Evolutionary conservation across 2,113 vertebrate species (phyloP).

Genomic region (Neotoma lepida): DNA sequence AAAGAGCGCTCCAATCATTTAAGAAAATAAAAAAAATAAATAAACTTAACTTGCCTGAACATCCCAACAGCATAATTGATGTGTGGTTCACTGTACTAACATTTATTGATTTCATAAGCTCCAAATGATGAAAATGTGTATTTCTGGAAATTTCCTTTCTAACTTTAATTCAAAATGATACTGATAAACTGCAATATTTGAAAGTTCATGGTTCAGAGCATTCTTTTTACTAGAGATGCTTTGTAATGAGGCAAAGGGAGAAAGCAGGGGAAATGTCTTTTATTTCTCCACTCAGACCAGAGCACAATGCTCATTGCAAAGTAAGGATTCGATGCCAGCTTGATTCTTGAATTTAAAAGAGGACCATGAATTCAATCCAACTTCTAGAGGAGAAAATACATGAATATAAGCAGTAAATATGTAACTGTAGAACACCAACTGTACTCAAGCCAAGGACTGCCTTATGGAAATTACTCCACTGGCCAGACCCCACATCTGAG

Average conservation of each 20-base stretch:
- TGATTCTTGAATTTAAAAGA: conserved; percentile 45
- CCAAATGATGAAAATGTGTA: not conserved
- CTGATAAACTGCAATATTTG: conserved; percentile 23
- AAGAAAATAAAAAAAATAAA: not conserved
- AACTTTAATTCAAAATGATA: conserved; percentile 49
- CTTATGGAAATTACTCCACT: not conserved
- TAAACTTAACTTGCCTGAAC: not conserved
- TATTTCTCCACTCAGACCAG: not conserved
- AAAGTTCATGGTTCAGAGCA: not conserved
- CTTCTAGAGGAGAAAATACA: not conserved
- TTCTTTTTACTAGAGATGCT: not conserved
- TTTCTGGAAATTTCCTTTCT: conserved; percentile 33
- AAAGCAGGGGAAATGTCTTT: conserved; percentile 24
- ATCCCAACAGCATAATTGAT: not conserved
- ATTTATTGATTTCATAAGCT: not conserved
- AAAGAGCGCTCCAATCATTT: not conserved
- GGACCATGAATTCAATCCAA: conserved; percentile 13
- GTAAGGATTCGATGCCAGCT: not conserved
- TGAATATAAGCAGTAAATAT: not conserved
- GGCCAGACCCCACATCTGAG: not conserved
- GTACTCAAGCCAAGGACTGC: not conserved
- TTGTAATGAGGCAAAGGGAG: not conserved
- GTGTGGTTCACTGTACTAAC: not conserved
- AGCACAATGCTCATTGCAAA: not conserved
- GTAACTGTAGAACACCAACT: not conserved